phyloP scores from a whole-genome alignment of 2,888 invertebrate genomes.

The Matsumyia berberina region DNA sequence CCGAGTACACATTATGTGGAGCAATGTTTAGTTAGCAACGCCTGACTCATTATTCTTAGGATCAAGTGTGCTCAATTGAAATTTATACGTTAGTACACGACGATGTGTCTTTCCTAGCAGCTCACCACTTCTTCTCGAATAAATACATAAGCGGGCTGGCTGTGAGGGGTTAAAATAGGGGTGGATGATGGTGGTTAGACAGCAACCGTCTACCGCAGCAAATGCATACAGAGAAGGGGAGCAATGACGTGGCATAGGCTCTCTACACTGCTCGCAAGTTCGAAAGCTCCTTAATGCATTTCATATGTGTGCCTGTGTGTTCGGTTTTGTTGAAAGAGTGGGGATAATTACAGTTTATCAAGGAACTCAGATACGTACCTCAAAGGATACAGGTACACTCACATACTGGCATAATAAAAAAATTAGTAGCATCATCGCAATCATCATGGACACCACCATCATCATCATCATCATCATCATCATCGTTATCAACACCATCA shows the following conservation, averaged over 20 bases:
- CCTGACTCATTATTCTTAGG: conserved; percentile 63
- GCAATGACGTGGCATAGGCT: conserved; percentile 47
- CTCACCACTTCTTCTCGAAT: conserved; percentile 39
- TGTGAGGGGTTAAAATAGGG: conserved; percentile 3
- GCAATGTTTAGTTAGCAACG: conserved; percentile 68
- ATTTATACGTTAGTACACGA: conserved; percentile 55
- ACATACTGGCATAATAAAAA: conserved; percentile 45
- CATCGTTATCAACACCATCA: conserved; percentile 19
- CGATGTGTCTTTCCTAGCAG: conserved; percentile 33
- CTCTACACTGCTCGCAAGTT: conserved; percentile 3
- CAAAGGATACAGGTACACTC: conserved; percentile 40
- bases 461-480: conserved; percentile 34
- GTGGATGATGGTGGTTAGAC: conserved; percentile 42
- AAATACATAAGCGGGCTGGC: conserved; percentile 53
- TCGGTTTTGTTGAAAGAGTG: conserved; percentile 67
- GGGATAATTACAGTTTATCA: conserved; percentile 68
- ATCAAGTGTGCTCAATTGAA: conserved; percentile 74
- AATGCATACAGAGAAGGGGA: conserved; percentile 51
- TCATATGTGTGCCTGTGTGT: conserved; percentile 4
- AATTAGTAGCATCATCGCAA: conserved; percentile 57
- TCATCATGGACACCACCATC: conserved; percentile 46
- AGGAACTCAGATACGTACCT: conserved; percentile 52
- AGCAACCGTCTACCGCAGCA: conserved; percentile 43
- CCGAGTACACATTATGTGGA: conserved; percentile 38
- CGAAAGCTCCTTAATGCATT: conserved; percentile 46